Evolutionary conservation across 2,888 invertebrate species (phyloP), one percentile per base, ranked within the genome.

Genomic region (Saturnia japonica): DNA sequence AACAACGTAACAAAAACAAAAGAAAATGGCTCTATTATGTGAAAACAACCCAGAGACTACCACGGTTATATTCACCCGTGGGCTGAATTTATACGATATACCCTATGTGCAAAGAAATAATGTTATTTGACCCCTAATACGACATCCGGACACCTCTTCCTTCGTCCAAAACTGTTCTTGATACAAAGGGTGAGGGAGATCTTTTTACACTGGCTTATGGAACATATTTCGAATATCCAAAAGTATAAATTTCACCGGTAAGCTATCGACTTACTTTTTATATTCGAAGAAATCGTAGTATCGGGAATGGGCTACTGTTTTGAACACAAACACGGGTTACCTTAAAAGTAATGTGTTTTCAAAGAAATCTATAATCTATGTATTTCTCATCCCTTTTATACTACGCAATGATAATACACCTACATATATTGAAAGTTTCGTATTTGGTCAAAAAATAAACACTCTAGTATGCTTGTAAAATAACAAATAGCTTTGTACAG

Each of bases 231-330:
- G 93, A 90, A 92, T 92, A 94, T 91, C 91, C 91, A 90, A 91
- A 93, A 91, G 93, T 93, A 94, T 94, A 94, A 94, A 94, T 94
- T 94, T 87, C 82, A 79, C 78, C 87, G 85, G 92, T 93, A 93
- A 94, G 94, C 93, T 93, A 93, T 94, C 91, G 93, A 92, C 93
- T 94, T 94, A 93, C 90, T 93, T 93, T 93, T 93, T 94, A 93
- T 93, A 93, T 92, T 89, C 92, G 81, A 83, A 82, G 84, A 87
- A 89, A 90, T 89, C 91, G 90, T 85, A 87, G 87, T 88, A 85
- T 81, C 79, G 84, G 81, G 87, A 90, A 92, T 90, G 89, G 90
- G 82, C 88, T 82, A 87, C 88, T 93, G 92, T 94, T 93, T 92
- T 91, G 81, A 89, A 88, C 87, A 88, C 89, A 93, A 93, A 94